Evolutionary conservation across 2,888 invertebrate genomes (phyloP), one percentile per base, ranked within the genome.

Genomic region (Tinea trinotella): DNA sequence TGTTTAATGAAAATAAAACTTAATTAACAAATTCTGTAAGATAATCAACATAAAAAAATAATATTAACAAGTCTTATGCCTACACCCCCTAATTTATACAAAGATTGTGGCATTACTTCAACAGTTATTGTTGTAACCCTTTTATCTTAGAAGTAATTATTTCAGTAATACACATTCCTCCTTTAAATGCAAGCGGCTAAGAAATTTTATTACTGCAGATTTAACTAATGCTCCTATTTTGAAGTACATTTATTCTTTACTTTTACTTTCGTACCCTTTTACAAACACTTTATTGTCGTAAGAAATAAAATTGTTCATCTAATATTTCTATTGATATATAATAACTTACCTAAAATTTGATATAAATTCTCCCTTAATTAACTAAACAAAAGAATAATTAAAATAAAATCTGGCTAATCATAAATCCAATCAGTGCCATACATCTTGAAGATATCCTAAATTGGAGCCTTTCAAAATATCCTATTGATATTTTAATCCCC

Each of bases 11-110:
- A 44, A 44, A 44, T 82, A 81, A 79, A 79, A 77, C 80, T 84
- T 84, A 83, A 85, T 84, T 82, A 84, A 80, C 82, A 78, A 82
- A 24, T 2, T 40, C 6, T 12, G 13, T 10, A 30, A 15, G 9
- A 76, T 77, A 71, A 84, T 84, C 84, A 84, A 83, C 84, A 85
- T 84, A 84, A 85, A 85, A 85, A 85, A 85, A 84, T 83, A 83
- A 83, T 85, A 83, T 84, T 83, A 83, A 82, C 82, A 66, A 30
- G 19, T 68, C 65, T 59, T 65, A 40, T 2, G 6, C 7, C 40
- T n/a, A 67, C 71, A 68, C 75, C 74, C 74, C 80, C 81, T 83
- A 82, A 84, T 83, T 84, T 76, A 50, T 48, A 82, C 71, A 81
- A 82, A 84, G 80, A 83, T 77, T 80, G 76, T 75, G 70, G 78